These are phyloP conservation scores for Lucinisca nassula DNA, from an alignment of 2,888 invertebrate genomes.

Conservation along the genomic window DNA sequence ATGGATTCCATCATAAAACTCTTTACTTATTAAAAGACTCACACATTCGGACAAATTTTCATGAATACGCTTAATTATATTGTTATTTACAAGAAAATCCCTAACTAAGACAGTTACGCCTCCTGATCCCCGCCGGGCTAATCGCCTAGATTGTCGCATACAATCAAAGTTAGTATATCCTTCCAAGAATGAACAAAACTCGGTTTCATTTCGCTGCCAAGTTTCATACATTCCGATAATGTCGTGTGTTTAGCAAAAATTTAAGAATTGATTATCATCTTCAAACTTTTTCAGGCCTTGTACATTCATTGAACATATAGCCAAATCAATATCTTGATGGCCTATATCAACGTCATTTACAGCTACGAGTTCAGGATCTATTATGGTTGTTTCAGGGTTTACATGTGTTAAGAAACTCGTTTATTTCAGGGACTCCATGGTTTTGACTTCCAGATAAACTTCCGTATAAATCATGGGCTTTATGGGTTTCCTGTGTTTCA, in stretches of 20 bases:
- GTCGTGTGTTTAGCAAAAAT: conserved; percentile 6
- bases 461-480: too few species aligned
- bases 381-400: too few species aligned
- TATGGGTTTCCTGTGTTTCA: too few species aligned
- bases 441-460: too few species aligned
- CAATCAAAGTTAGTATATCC: conserved; percentile 32
- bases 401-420: too few species aligned
- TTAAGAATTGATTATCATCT: neutral
- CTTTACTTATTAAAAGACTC: neutral
- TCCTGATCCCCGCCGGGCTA: conserved; percentile 10
- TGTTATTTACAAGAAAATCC: neutral
- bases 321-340: neutral
- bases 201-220: conserved; percentile 15
- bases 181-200: conserved; percentile 13
- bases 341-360: too few species aligned
- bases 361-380: too few species aligned
- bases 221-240: conserved; percentile 22
- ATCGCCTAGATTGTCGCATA: conserved; percentile 3
- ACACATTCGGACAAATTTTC: conserved; percentile 13
- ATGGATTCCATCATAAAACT: neutral
- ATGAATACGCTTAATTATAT: conserved; percentile 2
- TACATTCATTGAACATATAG: conserved; percentile 31
- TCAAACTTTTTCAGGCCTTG: conserved; percentile 10
- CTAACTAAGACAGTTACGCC: conserved; percentile 38
- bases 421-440: too few species aligned